Conservation (phyloP, 2,797 vertebrate genomes). For the Danio jaintianensis region DNA sequence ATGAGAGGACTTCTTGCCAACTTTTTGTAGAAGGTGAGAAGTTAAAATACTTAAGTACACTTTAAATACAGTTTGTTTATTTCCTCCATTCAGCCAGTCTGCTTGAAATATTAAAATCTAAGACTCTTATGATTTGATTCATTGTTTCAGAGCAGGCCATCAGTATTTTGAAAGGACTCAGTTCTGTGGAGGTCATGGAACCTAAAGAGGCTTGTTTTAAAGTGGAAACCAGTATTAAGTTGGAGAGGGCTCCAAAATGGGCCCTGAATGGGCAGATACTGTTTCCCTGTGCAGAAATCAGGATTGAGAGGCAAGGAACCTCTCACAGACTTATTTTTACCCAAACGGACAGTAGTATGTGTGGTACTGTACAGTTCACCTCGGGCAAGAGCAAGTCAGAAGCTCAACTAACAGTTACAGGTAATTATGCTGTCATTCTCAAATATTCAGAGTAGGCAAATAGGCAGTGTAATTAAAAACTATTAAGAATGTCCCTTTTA, state of each 20-base stretch:
- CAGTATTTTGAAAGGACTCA: slow-evolving; percentile 85
- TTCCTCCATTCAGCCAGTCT: not conserved
- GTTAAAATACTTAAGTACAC: not conserved
- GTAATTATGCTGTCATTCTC: slow-evolving; percentile 68
- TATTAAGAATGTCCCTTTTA: no score
- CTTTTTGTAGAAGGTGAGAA: slow-evolving; percentile 93
- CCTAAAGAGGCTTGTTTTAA: slow-evolving; percentile 88
- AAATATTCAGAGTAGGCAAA: not conserved
- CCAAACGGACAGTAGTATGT: slow-evolving; percentile 89
- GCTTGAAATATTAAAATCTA: not conserved
- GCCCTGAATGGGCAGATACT: slow-evolving; percentile 83
- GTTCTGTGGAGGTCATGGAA: slow-evolving; percentile 87
- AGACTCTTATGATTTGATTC: slow-evolving; percentile 47
- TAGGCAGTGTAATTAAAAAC: no score
- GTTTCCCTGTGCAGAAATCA: slow-evolving; percentile 74
- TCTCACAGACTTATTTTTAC: slow-evolving; percentile 85
- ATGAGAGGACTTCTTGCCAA: slow-evolving; percentile 89
- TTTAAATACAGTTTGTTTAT: not conserved
- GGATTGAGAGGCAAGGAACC: slow-evolving; percentile 85
- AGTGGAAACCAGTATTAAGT: slow-evolving; percentile 88
- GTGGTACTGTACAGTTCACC: slow-evolving; percentile 86
- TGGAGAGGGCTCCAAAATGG: slow-evolving; percentile 90
- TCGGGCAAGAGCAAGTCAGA: slow-evolving; percentile 92
- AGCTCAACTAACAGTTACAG: slow-evolving; percentile 88
- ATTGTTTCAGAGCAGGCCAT: slow-evolving; percentile 90